Evolutionary conservation across 2,113 vertebrate species (phyloP).

Genomic region (Tachysurus vachellii): DNA sequence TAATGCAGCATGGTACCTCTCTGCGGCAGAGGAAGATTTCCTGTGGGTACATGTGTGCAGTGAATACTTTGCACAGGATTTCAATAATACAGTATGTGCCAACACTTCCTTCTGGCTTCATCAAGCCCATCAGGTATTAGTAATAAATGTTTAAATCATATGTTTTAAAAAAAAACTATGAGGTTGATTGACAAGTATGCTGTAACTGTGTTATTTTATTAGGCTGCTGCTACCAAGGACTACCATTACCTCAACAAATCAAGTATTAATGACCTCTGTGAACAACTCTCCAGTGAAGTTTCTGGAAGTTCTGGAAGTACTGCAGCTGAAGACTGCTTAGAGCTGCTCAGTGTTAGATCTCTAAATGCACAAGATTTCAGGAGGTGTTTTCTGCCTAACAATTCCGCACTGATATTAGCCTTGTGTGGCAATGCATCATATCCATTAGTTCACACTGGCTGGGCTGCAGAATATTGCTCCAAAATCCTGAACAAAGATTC

Average conservation of each 20-base stretch:
- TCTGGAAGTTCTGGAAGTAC: constrained; percentile 49
- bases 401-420: constrained; percentile 66
- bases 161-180: not conserved
- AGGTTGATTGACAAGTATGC: not conserved
- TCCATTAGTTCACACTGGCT: constrained; percentile 65
- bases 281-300: constrained; percentile 59
- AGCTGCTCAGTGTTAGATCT: constrained; percentile 65
- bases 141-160: not conserved
- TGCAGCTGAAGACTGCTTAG: constrained; percentile 66
- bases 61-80: constrained; percentile 80
- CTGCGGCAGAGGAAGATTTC: constrained; percentile 78
- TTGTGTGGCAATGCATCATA: constrained; percentile 70
- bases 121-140: constrained; percentile 70
- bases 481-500: constrained; percentile 62
- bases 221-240: constrained; percentile 68
- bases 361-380: constrained; percentile 77
- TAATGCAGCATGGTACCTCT: constrained; percentile 81
- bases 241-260: constrained; percentile 70
- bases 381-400: constrained; percentile 82
- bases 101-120: constrained; percentile 79
- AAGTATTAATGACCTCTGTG: constrained; percentile 76
- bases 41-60: constrained; percentile 83
- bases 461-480: constrained; percentile 77
- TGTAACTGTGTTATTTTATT: constrained; percentile 42
- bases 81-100: constrained; percentile 81